Percentiles rank a stretch among this genome's conserved stretches.
Conservation (phyloP, 2,888 invertebrate species). For the Schizaphis graminum region DNA sequence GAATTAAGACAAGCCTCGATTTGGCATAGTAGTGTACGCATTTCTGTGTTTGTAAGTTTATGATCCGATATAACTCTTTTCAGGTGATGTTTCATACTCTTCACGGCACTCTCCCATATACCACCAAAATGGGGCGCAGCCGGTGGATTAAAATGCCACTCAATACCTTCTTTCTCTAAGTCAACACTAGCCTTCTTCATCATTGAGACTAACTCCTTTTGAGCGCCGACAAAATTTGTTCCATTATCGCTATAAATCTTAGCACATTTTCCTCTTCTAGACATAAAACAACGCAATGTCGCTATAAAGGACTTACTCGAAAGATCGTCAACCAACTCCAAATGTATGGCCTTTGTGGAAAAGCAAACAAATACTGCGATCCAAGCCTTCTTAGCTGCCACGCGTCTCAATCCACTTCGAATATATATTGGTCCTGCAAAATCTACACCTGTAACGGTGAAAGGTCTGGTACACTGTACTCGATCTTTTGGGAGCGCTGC, state of each 20-base stretch:
- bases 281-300: conserved; percentile 10
- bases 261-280: conserved; percentile 4
- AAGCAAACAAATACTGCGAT: too few relatives aligned
- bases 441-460: background rate
- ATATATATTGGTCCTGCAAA: background rate
- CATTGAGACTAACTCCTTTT: too few relatives aligned
- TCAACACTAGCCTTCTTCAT: too few relatives aligned
- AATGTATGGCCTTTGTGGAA: background rate
- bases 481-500: background rate
- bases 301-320: too few relatives aligned
- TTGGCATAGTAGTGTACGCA: too few relatives aligned
- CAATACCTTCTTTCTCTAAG: too few relatives aligned
- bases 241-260: background rate
- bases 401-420: background rate
- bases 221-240: background rate
- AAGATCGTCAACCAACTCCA: conserved; percentile 3
- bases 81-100: background rate
- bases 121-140: too few relatives aligned
- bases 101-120: too few relatives aligned
- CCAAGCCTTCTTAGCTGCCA: background rate
- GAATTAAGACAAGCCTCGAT: too few relatives aligned
- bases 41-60: too few relatives aligned
- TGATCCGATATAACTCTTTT: too few relatives aligned
- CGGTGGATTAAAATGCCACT: too few relatives aligned
- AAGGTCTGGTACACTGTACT: background rate